Evolutionary conservation across 2,888 invertebrate species (phyloP).

Genomic region (Eupithecia exiguata): DNA sequence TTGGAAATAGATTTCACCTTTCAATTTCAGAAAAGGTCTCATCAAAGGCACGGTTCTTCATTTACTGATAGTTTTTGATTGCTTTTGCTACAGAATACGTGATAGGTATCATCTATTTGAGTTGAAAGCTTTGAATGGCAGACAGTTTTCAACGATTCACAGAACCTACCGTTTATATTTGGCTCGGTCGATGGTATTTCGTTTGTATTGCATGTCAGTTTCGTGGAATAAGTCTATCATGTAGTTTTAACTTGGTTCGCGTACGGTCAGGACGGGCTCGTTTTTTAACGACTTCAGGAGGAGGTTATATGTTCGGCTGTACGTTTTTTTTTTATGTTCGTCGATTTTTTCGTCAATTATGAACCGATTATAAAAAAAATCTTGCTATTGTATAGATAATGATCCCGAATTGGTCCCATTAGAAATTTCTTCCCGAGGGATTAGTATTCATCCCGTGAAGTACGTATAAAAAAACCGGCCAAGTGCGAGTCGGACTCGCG

Average conservation of each 20-base stretch:
- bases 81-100: neutral
- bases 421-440: no score
- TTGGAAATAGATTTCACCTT: neutral
- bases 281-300: no score
- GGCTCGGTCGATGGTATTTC: neutral
- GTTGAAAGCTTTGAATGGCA: conserved; percentile 1
- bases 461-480: no score
- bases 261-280: neutral
- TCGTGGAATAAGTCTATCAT: neutral
- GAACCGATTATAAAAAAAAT: no score
- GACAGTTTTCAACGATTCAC: neutral
- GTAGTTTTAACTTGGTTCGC: neutral
- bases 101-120: neutral
- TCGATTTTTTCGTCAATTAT: no score
- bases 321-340: no score
- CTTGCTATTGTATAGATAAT: no score
- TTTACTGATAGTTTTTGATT: conserved; percentile 9
- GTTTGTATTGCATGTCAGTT: neutral
- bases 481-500: no score
- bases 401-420: no score
- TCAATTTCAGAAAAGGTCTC: neutral
- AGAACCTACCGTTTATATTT: neutral
- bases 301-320: no score
- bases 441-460: no score
- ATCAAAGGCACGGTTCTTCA: conserved; percentile 4